phyloP scores from a whole-genome alignment of 2,113 vertebrate genomes.

The Siniperca knerii region DNA sequence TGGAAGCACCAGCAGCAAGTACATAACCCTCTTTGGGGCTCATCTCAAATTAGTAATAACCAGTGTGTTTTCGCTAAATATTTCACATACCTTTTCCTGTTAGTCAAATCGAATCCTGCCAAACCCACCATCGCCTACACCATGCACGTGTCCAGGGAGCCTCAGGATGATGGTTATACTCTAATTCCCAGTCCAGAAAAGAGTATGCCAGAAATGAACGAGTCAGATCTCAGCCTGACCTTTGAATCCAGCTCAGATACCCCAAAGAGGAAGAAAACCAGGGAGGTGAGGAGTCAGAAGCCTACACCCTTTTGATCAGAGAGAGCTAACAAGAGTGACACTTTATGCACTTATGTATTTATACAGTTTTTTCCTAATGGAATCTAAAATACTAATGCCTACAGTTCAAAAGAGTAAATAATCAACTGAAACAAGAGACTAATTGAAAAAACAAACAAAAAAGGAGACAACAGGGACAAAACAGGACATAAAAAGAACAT shows the following conservation, averaged over 20 bases:
- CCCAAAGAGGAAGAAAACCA: conserved; percentile 23
- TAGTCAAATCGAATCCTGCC: conserved; percentile 77
- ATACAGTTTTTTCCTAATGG: neutral
- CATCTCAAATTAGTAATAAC: neutral
- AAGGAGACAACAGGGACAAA: neutral
- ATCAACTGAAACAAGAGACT: neutral
- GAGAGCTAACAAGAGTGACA: neutral
- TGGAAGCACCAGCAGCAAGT: conserved; percentile 85
- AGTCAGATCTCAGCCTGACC: conserved; percentile 71
- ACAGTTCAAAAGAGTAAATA: neutral
- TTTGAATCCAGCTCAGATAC: conserved; percentile 41
- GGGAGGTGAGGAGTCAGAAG: conserved; percentile 67
- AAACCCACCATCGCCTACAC: conserved; percentile 78
- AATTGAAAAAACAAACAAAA: neutral
- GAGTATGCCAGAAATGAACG: conserved; percentile 3
- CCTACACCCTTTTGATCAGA: neutral
- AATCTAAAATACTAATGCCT: neutral
- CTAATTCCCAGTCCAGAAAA: conserved; percentile 32
- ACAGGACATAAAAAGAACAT: neutral
- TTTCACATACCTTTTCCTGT: neutral
- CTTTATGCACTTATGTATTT: too few relatives aligned
- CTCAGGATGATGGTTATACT: conserved; percentile 48
- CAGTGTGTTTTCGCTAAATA: neutral
- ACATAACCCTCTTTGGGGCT: conserved; percentile 21
- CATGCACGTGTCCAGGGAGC: conserved; percentile 62